Evolutionary conservation across 2,113 vertebrate genomes (phyloP), one percentile per base, ranked within the genome.

Genomic region (Lagopus leucura): DNA sequence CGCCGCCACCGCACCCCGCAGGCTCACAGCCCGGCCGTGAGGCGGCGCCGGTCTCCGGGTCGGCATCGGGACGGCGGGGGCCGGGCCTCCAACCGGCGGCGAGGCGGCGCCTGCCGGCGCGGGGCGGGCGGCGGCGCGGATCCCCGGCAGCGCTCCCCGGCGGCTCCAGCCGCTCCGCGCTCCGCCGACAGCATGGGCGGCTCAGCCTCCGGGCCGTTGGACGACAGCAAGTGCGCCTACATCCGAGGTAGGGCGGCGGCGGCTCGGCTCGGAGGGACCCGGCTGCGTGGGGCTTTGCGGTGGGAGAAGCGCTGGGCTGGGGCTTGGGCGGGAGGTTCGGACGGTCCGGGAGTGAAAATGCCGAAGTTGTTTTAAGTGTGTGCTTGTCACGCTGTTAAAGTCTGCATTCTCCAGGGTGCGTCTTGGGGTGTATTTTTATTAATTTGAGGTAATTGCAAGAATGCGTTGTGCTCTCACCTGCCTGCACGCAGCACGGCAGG

Each of bases 201-300:
- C 90, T 98, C 98, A 8, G 94, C 97, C 90, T 99, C 99, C 97
- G 98, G 98, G 70, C 95, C 97, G 84, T 97, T 99, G 98, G 99
- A 99, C 96, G 98, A 99, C 75, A 96, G 95, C 97, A 98, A 97
- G 90, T 98, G 97, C 97, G 89, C 93, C 96, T 98, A 97, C 96
- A 98, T 99, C 94, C 98, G 97, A 99, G 98, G 99, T 99, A 97
- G 89, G 73, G 64, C 25, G 6, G 22, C 60, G 34, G 60, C 20
- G 55, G 42, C 14, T 43, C 28, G 28, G 16, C 54, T 11, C 32
- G 30, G 54, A 57, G 54, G 54, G 54, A 7, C 30, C 54, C 6
- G 30, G 55, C 55, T 32, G 55, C 55, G 54, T 57, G 32, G 32
- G 32, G 55, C 32, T 58, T 58, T 58, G 52, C 65, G 27, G 28